Evolutionary conservation across 2,113 vertebrate genomes (phyloP).

Genomic region (Petrocephalus zakoni): DNA sequence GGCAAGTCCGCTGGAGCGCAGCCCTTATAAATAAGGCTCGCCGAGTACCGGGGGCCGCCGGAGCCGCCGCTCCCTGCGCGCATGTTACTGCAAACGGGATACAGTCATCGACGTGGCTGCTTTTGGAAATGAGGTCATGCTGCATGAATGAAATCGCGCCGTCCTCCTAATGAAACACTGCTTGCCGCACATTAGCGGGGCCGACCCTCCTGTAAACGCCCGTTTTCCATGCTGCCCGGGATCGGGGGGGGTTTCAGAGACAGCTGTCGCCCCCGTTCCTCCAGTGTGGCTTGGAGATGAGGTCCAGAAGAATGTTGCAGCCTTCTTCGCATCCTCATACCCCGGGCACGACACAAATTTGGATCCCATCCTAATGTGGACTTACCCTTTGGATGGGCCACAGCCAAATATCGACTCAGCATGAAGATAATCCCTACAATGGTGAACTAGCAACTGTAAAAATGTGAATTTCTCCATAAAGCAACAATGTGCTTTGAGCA

Average conservation of each 20-base stretch:
- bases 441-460: background rate
- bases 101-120: background rate
- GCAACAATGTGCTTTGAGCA: too few species aligned
- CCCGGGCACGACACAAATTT: background rate
- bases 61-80: background rate
- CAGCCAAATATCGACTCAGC: background rate
- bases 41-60: constrained; percentile 13
- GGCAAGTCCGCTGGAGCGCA: background rate
- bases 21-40: background rate
- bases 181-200: background rate
- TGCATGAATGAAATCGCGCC: background rate
- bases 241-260: background rate
- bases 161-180: background rate
- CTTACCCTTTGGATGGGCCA: background rate
- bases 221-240: background rate
- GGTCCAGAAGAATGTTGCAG: background rate
- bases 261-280: background rate
- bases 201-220: too few species aligned
- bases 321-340: background rate
- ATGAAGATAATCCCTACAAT: background rate
- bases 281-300: background rate
- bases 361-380: too few species aligned
- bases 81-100: background rate
- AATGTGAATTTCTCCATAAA: background rate
- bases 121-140: constrained; percentile 13